A percentile compares a stretch with the other conserved stretches of the same genome.
Evolutionary conservation across 2,888 invertebrate genomes (phyloP).

Genomic region (Endomychus coccineus): DNA sequence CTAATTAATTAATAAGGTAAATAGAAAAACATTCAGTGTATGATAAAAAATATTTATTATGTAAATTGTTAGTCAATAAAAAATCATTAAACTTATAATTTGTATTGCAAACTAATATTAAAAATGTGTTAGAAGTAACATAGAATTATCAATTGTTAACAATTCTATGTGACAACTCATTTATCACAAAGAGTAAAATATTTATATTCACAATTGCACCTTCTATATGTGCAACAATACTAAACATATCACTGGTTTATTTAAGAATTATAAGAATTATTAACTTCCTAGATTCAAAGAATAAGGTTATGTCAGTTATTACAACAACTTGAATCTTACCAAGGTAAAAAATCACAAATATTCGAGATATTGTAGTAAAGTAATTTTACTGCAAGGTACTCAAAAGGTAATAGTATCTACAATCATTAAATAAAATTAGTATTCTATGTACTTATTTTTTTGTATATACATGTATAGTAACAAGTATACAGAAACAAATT

Average conservation of each 20-base stretch:
- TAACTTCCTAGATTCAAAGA: too few species aligned
- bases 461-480: too few species aligned
- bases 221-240: slow-evolving; percentile 38
- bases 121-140: slow-evolving; percentile 40
- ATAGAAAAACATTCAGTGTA: slow-evolving; percentile 15
- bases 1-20: too few species aligned
- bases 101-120: slow-evolving; percentile 39
- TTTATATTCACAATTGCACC: slow-evolving; percentile 35
- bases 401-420: too few species aligned
- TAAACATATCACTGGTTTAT: slow-evolving; percentile 42
- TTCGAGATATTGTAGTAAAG: slow-evolving; percentile 14
- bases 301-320: too few species aligned
- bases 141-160: slow-evolving; percentile 28
- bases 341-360: slow-evolving; percentile 15
- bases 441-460: too few species aligned
- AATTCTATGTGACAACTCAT: slow-evolving; percentile 37
- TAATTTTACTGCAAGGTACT: too few species aligned
- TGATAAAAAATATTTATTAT: slow-evolving; percentile 44
- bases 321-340: too few species aligned
- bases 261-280: slow-evolving; percentile 21
- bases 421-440: too few species aligned
- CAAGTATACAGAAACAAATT: too few species aligned
- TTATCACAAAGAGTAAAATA: slow-evolving; percentile 39
- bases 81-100: slow-evolving; percentile 38
- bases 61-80: slow-evolving; percentile 40